Percentiles rank a stretch among this genome's conserved stretches.
Evolutionary conservation across 2,888 invertebrate genomes (phyloP).

Genomic region (Tenthredo notha): DNA sequence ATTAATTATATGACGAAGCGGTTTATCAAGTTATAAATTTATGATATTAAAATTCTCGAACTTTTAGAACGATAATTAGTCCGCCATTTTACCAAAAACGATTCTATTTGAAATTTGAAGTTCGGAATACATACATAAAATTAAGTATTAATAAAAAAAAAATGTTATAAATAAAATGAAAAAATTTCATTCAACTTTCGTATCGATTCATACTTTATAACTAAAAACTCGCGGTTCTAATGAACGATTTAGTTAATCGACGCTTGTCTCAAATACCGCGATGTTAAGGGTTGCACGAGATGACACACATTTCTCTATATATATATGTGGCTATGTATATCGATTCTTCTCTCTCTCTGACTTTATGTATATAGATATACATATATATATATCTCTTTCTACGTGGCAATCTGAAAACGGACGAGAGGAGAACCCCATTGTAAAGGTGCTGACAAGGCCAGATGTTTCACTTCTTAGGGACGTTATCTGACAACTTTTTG

Average conservation of each 20-base stretch:
- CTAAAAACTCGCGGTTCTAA: background rate
- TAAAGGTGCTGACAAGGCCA: conserved; percentile 42
- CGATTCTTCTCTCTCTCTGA: background rate
- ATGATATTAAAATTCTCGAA: conserved; percentile 61
- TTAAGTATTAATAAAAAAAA: background rate
- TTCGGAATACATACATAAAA: background rate
- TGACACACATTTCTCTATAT: background rate
- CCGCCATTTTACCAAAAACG: background rate
- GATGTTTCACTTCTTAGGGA: conserved; percentile 25
- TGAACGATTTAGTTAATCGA: conserved; percentile 18
- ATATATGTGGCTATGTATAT: background rate
- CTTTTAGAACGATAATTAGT: conserved; percentile 48
- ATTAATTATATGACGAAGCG: conserved; percentile 65
- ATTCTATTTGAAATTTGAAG: background rate
- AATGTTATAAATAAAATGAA: background rate
- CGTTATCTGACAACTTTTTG: conserved; percentile 34
- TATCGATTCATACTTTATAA: background rate
- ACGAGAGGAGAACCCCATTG: conserved; percentile 42
- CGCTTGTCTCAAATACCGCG: background rate
- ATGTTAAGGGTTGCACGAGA: background rate
- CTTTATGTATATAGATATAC: background rate
- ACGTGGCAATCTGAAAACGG: conserved; percentile 41
- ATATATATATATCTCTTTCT: background rate
- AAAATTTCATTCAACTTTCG: background rate
- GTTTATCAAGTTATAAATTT: conserved; percentile 62